These are phyloP conservation scores for Hippocampus zosterae DNA, from an alignment of 2,113 vertebrate species.

Conservation along the genomic window DNA sequence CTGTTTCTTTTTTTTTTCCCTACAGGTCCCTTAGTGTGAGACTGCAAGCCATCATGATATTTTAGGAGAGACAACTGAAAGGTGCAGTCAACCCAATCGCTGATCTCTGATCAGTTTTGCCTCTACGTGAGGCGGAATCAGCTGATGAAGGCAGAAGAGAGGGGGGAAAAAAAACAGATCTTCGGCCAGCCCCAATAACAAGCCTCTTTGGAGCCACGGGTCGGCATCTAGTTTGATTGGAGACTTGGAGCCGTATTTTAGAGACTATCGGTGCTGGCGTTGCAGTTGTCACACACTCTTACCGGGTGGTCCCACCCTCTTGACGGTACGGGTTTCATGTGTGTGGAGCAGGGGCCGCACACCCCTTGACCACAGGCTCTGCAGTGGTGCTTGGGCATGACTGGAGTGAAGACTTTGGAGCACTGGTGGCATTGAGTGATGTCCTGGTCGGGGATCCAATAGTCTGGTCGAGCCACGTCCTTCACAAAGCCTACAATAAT, in stretches of 20 bases:
- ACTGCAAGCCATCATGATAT: background rate
- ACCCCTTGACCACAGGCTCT: constrained; percentile 76
- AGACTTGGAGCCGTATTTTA: constrained; percentile 30
- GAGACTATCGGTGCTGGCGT: constrained; percentile 51
- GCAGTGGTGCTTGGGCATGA: constrained; percentile 78
- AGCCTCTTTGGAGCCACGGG: background rate
- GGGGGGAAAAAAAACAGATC: background rate
- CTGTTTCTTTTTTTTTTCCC: background rate
- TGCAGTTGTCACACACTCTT: constrained; percentile 73
- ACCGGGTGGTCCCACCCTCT: constrained; percentile 81
- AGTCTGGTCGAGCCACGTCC: constrained; percentile 75
- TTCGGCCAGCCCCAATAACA: background rate
- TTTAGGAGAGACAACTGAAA: background rate
- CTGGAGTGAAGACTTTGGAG: constrained; percentile 64
- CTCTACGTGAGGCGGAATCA: constrained; percentile 2
- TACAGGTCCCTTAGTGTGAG: background rate
- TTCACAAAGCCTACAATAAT: constrained; percentile 72
- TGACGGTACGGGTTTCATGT: constrained; percentile 69
- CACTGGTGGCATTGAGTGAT: constrained; percentile 74
- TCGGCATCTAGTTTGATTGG: background rate
- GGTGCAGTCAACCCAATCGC: background rate
- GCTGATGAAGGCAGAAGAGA: constrained; percentile 7
- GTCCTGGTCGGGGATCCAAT: constrained; percentile 79
- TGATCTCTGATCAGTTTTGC: background rate
- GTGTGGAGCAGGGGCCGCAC: constrained; percentile 71